These are phyloP conservation scores for Rafetus swinhoei DNA, from an alignment of 2,113 vertebrate species.

Conservation along the genomic window DNA sequence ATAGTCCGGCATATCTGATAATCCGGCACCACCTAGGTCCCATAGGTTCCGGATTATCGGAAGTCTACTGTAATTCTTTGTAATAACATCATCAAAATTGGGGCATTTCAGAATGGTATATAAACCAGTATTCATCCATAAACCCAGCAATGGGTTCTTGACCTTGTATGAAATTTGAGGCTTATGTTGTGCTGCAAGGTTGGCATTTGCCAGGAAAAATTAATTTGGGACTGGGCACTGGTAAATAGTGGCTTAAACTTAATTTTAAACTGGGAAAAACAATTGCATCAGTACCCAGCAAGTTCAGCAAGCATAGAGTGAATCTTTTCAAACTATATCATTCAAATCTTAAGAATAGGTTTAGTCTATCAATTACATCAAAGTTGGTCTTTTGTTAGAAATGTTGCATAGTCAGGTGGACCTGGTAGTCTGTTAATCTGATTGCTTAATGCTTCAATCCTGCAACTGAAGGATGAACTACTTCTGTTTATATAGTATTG, in stretches of 20 bases:
- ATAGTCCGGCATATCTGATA: too few species aligned
- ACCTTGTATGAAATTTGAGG: not conserved
- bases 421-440: not conserved
- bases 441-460: not conserved
- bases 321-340: not conserved
- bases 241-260: not conserved
- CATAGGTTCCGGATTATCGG: too few species aligned
- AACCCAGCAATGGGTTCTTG: not conserved
- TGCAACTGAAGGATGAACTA: not conserved
- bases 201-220: not conserved
- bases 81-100: not conserved
- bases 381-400: not conserved
- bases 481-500: not conserved
- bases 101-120: not conserved
- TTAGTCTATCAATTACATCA: not conserved
- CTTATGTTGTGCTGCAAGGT: not conserved
- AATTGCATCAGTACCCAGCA: not conserved
- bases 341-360: not conserved
- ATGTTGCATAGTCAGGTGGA: not conserved
- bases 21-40: too few species aligned
- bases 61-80: too few species aligned
- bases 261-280: not conserved
- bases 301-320: not conserved
- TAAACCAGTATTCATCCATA: not conserved
- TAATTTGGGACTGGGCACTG: not conserved